These are phyloP conservation scores for Sciurus carolinensis DNA, from an alignment of 2,797 vertebrate species.

Conservation along the genomic window DNA sequence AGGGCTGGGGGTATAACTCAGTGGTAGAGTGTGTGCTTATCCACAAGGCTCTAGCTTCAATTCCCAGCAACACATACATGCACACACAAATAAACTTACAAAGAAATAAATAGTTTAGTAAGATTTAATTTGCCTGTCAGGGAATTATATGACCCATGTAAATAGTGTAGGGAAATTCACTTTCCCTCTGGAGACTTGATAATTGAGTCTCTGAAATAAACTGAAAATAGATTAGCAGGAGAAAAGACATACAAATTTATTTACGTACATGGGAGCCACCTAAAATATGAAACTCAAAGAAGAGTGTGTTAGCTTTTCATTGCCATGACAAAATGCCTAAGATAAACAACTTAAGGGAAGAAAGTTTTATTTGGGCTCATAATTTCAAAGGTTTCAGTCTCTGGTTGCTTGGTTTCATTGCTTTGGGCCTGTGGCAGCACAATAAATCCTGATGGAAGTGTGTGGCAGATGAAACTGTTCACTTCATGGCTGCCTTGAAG, in stretches of 20 bases:
- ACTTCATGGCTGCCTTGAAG: neutral
- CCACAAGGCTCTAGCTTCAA: neutral
- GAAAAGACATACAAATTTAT: neutral
- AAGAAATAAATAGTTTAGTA: neutral
- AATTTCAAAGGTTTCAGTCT: neutral
- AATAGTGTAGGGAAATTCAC: neutral
- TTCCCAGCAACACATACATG: neutral
- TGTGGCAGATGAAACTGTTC: neutral
- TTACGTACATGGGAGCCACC: neutral
- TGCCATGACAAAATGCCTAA: neutral
- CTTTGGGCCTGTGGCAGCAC: neutral
- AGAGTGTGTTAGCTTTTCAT: neutral
- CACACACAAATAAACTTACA: neutral
- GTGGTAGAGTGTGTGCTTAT: neutral
- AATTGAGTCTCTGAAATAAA: neutral
- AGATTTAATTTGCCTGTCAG: neutral
- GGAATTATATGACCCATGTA: neutral
- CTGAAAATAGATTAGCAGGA: neutral
- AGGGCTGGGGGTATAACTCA: neutral
- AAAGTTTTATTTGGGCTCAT: neutral
- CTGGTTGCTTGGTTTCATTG: neutral
- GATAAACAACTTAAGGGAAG: neutral
- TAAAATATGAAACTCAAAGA: neutral
- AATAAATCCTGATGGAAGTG: neutral
- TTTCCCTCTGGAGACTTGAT: neutral